phyloP scores from a whole-genome alignment of 2,888 invertebrate species.

The Zonitis immaculata region DNA sequence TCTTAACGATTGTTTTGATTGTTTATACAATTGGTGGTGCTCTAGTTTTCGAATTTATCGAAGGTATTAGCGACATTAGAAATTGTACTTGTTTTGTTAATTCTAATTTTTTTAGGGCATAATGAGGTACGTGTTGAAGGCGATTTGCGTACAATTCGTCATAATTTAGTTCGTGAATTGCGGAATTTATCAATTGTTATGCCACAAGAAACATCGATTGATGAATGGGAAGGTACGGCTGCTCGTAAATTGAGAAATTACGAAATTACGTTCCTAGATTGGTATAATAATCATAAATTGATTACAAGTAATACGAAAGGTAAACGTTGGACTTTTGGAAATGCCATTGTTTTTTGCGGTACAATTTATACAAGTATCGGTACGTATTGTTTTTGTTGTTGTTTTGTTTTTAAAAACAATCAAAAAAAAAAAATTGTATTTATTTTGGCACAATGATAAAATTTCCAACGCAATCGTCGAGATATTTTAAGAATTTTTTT shows the following conservation, averaged over 20 bases:
- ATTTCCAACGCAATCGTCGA: background rate
- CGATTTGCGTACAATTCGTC: conserved; percentile 38
- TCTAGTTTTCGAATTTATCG: conserved; percentile 69
- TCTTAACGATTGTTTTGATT: conserved; percentile 71
- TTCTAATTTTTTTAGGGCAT: conserved; percentile 24
- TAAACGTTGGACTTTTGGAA: conserved; percentile 77
- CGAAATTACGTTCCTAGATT: conserved; percentile 49
- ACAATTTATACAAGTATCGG: conserved; percentile 89
- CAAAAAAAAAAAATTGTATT: background rate
- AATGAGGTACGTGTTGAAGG: conserved; percentile 36
- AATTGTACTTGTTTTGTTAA: background rate
- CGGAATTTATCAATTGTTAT: conserved; percentile 34
- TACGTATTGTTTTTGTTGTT: conserved; percentile 49
- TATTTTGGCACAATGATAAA: background rate
- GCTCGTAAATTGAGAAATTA: conserved; percentile 52
- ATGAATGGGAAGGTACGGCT: conserved; percentile 52
- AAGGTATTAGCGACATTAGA: conserved; percentile 65
- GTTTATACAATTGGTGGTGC: conserved; percentile 81
- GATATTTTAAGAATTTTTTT: background rate
- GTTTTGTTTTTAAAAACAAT: background rate
- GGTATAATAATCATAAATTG: conserved; percentile 33
- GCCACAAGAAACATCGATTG: conserved; percentile 36
- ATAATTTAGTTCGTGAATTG: conserved; percentile 35
- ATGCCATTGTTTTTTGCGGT: conserved; percentile 80
- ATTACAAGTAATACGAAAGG: conserved; percentile 43